These are phyloP conservation scores for Orchesellides sinensis DNA, from an alignment of 2,888 invertebrate genomes.

Conservation along the genomic window DNA sequence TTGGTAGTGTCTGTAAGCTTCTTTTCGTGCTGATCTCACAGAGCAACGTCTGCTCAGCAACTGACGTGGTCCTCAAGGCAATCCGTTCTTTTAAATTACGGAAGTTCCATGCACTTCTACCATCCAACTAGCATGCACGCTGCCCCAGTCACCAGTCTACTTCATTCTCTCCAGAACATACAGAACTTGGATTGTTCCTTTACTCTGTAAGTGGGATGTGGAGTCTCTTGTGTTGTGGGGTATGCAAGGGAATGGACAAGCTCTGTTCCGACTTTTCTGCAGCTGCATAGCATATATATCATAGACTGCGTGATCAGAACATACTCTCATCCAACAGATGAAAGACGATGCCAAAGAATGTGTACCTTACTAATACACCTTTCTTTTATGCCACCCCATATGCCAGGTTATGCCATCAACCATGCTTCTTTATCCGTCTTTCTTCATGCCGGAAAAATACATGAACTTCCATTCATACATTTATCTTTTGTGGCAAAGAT, in stretches of 20 bases:
- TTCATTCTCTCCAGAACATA: neutral
- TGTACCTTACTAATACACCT: neutral
- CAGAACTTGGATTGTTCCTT: no score
- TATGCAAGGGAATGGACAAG: no score
- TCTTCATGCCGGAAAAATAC: neutral
- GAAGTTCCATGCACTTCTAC: constrained; percentile 1
- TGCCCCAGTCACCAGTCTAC: no score
- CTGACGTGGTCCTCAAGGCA: constrained; percentile 38
- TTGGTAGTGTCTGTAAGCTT: neutral
- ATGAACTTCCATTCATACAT: constrained; percentile 17
- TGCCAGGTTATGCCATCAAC: neutral
- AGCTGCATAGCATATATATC: no score
- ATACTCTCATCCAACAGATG: no score
- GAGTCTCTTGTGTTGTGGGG: no score
- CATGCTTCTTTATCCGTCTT: neutral
- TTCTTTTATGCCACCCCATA: neutral
- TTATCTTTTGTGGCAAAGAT: no score
- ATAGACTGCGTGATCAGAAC: no score
- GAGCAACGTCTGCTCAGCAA: constrained; percentile 53
- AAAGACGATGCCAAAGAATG: neutral
- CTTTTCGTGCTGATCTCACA: neutral
- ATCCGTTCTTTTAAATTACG: constrained; percentile 7
- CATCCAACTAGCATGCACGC: no score
- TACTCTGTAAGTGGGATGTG: no score
- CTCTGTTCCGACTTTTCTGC: no score